Base-by-base conservation (phyloP, 30 jellyfish, hydroid and myxozoan genomes). In the Aurelia sp. region DNA sequence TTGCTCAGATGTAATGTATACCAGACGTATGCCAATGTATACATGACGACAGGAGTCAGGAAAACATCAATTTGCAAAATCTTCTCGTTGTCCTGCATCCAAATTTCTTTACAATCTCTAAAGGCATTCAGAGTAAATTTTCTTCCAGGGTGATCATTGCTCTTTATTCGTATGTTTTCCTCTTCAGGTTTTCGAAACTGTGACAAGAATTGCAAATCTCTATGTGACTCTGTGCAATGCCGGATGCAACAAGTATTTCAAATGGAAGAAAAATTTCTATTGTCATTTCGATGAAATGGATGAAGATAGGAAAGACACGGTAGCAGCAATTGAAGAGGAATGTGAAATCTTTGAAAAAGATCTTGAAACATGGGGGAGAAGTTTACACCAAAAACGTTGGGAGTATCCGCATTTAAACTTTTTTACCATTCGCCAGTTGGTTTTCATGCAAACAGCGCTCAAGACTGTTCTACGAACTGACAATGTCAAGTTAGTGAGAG, bases 361-460 rank as follows among this genome's bases (percentile, higher is more conserved):
- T 31, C 74, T 89, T 2, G 50, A 61, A 13, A 71, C 62, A 2
- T 89, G 97, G 97, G 52, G 65, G 64, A 15, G 24, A 10, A 64
- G 33, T 57, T 68, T 89, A 53, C 65, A 65, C 24, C 60, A 52
- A 18, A 58, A 41, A 30, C 89, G 92, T 27, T 27, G 69, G 78
- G 48, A 63, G 35, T 72, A 68, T 80, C 93, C 93, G 0, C 60
- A 40, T n/a, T 76, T 81, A 51, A 89, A 89, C 53, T 77, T 61
- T 50, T 89, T 50, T 63, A 89, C 93, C 6, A 72, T 89, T 44
- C 80, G 84, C 30, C 97, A 80, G 81, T 62, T 82, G 84, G 64
- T 89, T 74, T 66, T 62, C 47, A 22, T 89, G 53, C 97, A 81
- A 44, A 80, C 74, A 74, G 70, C 70, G 13, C 58, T 89, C 69